A percentile compares a stretch with the other conserved stretches of the same genome.
phyloP scores from a whole-genome alignment of 2,113 vertebrate genomes.

The Gallinago undulata region DNA sequence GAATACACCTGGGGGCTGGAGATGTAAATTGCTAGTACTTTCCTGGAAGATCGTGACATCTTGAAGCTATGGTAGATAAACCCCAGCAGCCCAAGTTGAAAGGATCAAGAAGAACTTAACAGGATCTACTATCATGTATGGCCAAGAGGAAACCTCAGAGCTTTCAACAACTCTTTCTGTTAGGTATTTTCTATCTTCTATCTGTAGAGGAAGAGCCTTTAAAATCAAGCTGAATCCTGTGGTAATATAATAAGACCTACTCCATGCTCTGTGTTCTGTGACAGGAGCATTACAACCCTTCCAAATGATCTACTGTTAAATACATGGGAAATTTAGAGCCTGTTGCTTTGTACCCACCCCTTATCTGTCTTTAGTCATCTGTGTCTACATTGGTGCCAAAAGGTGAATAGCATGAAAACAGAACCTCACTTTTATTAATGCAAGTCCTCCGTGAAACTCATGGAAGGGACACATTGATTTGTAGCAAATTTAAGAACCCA shows the following conservation, averaged over 20 bases:
- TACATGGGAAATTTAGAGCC: not conserved
- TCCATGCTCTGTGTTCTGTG: not conserved
- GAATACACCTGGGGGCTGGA: not conserved
- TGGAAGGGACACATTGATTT: not conserved
- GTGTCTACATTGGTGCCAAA: not conserved
- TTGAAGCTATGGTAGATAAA: not conserved
- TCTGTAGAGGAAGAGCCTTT: not conserved
- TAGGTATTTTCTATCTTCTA: not conserved
- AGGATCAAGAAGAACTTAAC: not conserved
- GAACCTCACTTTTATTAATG: fast-evolving
- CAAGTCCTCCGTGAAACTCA: not conserved
- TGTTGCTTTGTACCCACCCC: not conserved
- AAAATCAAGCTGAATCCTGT: not conserved
- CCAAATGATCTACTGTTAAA: not conserved
- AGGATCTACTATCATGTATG: not conserved
- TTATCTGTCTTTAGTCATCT: not conserved
- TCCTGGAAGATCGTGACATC: not conserved
- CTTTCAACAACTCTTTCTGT: not conserved
- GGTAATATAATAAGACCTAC: not conserved
- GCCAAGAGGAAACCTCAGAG: not conserved
- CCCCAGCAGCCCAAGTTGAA: not conserved
- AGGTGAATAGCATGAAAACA: not conserved
- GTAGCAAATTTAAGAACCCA: not conserved
- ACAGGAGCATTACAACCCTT: not conserved
- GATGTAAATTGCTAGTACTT: not conserved